A percentile compares a stretch with the other conserved stretches of the same genome.
Conservation (phyloP, 2,888 invertebrate genomes). For the Drosophila tripunctata region DNA sequence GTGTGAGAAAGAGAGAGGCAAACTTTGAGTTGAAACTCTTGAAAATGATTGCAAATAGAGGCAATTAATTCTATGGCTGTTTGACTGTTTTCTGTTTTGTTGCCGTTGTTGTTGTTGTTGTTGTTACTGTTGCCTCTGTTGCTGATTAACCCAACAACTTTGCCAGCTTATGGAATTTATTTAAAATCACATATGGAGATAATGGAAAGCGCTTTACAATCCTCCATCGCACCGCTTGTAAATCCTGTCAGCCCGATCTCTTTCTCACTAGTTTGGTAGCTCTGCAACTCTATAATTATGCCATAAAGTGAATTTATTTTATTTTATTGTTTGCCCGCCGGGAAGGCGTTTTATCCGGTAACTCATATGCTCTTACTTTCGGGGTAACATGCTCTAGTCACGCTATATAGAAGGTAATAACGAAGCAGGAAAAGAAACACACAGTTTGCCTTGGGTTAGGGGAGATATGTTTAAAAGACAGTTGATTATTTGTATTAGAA, state of each 20-base stretch:
- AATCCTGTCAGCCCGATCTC: constrained; percentile 15
- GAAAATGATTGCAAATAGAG: constrained; percentile 53
- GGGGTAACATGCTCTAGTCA: neutral
- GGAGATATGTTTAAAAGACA: no score
- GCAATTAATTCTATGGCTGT: constrained; percentile 59
- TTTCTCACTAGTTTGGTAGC: constrained; percentile 24
- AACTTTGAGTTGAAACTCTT: constrained; percentile 24
- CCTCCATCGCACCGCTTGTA: constrained; percentile 22
- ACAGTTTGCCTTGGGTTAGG: no score
- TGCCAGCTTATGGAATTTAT: constrained; percentile 41
- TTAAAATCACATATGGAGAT: constrained; percentile 42
- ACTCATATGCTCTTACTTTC: constrained; percentile 3
- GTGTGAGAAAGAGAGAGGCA: neutral
- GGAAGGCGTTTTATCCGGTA: neutral
- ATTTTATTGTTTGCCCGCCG: constrained; percentile 40
- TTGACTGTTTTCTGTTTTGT: no score
- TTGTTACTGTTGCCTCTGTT: constrained; percentile 6
- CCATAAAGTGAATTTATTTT: constrained; percentile 42
- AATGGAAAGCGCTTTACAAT: constrained; percentile 41
- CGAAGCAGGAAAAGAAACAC: neutral
- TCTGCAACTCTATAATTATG: constrained; percentile 39
- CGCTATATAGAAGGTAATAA: neutral
- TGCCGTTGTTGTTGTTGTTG: no score
- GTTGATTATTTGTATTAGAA: no score
- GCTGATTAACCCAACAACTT: constrained; percentile 42